Evolutionary conservation across 2,888 invertebrate genomes (phyloP), one percentile per base, ranked within the genome.

Genomic region (Thelaira solivaga): DNA sequence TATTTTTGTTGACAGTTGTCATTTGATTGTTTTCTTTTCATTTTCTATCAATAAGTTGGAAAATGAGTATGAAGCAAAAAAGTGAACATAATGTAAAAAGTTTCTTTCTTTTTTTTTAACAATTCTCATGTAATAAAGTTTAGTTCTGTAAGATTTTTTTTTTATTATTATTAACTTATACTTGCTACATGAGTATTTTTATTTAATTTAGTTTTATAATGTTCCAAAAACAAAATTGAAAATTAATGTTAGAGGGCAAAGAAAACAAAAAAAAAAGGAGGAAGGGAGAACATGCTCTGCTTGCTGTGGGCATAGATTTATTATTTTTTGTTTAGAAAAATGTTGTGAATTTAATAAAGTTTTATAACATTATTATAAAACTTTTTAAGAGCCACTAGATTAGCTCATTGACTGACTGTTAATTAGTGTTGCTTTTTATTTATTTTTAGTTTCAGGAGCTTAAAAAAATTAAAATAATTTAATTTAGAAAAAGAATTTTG

Each of bases 21-120:
- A 80, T 80, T 69, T 76, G 69, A 76, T 80, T 80, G 80, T 78
- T 80, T 80, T 80, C 75, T 76, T 80, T 80, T 80, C 78, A 80
- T 78, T 78, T 80, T 75, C 71, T 75, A 76, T 78, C 80, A 80
- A 80, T 78, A 80, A 78, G 71, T 51, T 64, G 45, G 47, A 39
- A 72, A 72, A 72, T 20, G 26, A 53, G 20, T 20, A 64, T 20
- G 13, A 20, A 65, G 57, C 31, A 7, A 7, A 29, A 20, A 51
- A 43, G 16, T 24, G 13, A 41, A 67, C 39, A 36, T 69, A 49
- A 72, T 74, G 10, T 24, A 13, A 11, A 55, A 36, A 26, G 20
- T 29, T 53, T 51, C 22, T 29, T 5, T 39, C 6, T 39, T 1
- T 39, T 43, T 62, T 5, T 20, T 24, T 3, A 20, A 24, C 24